These are phyloP conservation scores for Onthophagus taurus DNA, from an alignment of 1,140 invertebrate genomes.

Conservation along the genomic window DNA sequence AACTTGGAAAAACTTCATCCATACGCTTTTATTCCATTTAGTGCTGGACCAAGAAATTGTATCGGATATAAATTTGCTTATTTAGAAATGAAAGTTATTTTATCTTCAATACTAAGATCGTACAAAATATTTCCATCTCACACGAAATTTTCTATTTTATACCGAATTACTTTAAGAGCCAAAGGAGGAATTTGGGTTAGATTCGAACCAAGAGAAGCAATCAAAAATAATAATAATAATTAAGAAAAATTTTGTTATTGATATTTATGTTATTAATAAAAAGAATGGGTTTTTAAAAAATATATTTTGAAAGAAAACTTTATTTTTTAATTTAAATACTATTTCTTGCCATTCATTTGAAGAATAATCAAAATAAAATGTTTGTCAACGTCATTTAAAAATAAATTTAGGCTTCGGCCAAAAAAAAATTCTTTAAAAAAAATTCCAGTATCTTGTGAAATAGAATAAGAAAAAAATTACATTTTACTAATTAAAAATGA, in stretches of 20 bases:
- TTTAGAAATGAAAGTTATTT: constrained; percentile 8
- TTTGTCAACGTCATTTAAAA: no score
- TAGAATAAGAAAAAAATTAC: no score
- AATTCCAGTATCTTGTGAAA: no score
- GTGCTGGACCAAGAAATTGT: constrained; percentile 11
- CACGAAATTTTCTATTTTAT: neutral
- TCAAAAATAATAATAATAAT: neutral
- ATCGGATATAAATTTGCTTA: constrained; percentile 11
- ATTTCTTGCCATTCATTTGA: no score
- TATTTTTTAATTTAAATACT: no score
- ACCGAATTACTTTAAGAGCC: constrained; percentile 6
- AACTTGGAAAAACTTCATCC: constrained; percentile 10
- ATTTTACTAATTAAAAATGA: no score
- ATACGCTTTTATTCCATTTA: constrained; percentile 6
- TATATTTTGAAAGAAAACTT: no score
- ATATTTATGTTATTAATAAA: no score
- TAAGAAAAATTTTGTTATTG: neutral
- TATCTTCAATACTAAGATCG: constrained; percentile 3
- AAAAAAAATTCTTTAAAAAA: no score
- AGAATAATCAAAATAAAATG: no score
- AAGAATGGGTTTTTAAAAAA: no score
- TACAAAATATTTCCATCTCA: neutral
- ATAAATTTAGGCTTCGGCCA: no score
- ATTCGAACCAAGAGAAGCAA: constrained; percentile 2
- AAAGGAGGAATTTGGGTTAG: constrained; percentile 8